Evolutionary conservation across 1,140 invertebrate species (phyloP), one percentile per base, ranked within the genome.

Genomic region (Myzus persicae): DNA sequence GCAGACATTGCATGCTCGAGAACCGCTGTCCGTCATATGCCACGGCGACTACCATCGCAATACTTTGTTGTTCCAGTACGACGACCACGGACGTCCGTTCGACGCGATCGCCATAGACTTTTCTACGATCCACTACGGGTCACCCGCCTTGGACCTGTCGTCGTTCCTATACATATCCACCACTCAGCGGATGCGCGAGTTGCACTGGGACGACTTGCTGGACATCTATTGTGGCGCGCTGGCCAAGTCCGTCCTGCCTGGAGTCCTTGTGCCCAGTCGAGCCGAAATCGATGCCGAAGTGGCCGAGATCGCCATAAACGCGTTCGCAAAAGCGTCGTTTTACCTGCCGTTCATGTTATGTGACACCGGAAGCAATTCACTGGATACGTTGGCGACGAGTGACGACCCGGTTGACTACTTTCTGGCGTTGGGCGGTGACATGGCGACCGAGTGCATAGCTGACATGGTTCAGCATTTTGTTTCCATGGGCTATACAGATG

Each of bases 391-490:
- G 54, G 9, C 11, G 9, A 59, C 54, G 0, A 59, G 54, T 24
- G 54, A 67, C 31, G 59, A 67, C 4, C 59, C 59, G 36, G 0
- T 82, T 0, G 36, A 82, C 6, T 36, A 36, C n/a, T 82, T 36
- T 26, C 31, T 93, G 42, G 31, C 20, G 18, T 9, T 95, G 95
- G 94, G 95, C 95, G 95, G 95, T 95, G 94, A 94, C 95, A 26
- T 95, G 95, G 94, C 94, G 95, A 88, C 94, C 95, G 22, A 91
- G 94, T 96, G 94, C 95, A 95, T 95, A 92, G 91, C 93, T 7
- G 95, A 95, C 51, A 81, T 95, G 51, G 94, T 94, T 93, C 44
- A 90, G 42, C 93, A 94, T 90, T 59, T 94, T 0, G 76, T 93
- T 6, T 87, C 93, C 26, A 84, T 88, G 85, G 67, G 59, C 42